phyloP scores from a whole-genome alignment of 2,888 invertebrate species.

The Meteorus cinctellus region DNA sequence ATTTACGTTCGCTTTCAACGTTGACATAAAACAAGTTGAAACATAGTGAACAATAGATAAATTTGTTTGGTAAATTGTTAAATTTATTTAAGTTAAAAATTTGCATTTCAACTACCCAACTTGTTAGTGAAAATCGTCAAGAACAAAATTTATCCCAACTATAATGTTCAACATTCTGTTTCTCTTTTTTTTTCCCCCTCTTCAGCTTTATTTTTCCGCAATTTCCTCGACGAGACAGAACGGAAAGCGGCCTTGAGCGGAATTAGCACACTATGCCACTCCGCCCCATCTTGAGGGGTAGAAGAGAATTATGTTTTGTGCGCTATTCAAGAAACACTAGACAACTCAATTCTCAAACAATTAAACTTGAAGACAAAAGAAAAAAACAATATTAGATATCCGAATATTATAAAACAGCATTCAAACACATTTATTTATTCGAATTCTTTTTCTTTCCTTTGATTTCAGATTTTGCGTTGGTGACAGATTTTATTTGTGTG shows the following conservation, averaged over 20 bases:
- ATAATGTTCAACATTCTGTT: conserved; percentile 26
- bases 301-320: conserved; percentile 10
- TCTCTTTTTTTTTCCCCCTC: conserved; percentile 36
- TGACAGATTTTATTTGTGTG: conserved; percentile 93
- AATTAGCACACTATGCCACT: conserved; percentile 67
- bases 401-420: not conserved
- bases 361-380: not conserved
- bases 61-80: not conserved
- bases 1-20: not conserved
- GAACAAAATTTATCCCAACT: conserved; percentile 35
- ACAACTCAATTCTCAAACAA: conserved; percentile 1
- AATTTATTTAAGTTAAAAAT: conserved; percentile 58
- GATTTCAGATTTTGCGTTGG: conserved; percentile 92
- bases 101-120: conserved; percentile 65
- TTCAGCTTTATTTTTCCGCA: conserved; percentile 66
- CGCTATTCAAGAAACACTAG: not conserved
- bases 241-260: conserved; percentile 67
- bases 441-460: not conserved
- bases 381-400: not conserved
- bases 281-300: conserved; percentile 52
- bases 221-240: conserved; percentile 65
- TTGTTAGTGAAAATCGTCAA: conserved; percentile 38
- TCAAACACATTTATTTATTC: not conserved
- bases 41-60: conserved; percentile 40
- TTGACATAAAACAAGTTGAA: conserved; percentile 40